These are phyloP conservation scores for Apodemus sylvaticus DNA, from an alignment of 2,113 vertebrate species.

Conservation along the genomic window DNA sequence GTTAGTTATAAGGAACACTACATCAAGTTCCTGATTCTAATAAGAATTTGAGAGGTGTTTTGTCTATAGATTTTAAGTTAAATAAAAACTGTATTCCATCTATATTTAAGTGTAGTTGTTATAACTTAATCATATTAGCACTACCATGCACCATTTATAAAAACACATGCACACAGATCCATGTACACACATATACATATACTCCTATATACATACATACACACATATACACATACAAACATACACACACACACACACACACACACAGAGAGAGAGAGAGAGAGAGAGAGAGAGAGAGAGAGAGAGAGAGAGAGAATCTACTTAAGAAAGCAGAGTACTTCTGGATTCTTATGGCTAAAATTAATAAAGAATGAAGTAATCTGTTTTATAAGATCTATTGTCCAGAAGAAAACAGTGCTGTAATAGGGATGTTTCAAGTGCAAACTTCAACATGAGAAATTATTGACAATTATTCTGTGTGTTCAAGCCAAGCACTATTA, in stretches of 20 bases:
- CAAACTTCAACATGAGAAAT: neutral
- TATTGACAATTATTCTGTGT: neutral
- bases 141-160: neutral
- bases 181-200: neutral
- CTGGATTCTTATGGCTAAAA: neutral
- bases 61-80: constrained; percentile 30
- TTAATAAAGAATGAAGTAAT: neutral
- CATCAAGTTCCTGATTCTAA: neutral
- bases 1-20: neutral
- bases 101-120: neutral
- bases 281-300: too few species aligned
- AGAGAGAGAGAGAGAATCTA: neutral
- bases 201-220: neutral
- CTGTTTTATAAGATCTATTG: neutral
- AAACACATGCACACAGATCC: neutral
- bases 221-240: neutral
- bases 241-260: too few species aligned
- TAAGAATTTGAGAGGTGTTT: neutral
- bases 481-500: neutral
- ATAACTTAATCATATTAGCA: neutral
- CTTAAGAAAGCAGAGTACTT: neutral
- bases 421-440: neutral
- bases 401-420: neutral
- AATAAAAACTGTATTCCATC: neutral
- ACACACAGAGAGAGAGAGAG: too few species aligned